Percentiles rank a stretch among this genome's conserved stretches.
phyloP scores from a whole-genome alignment of 2,888 invertebrate genomes.

The Pasiphila rectangulata region DNA sequence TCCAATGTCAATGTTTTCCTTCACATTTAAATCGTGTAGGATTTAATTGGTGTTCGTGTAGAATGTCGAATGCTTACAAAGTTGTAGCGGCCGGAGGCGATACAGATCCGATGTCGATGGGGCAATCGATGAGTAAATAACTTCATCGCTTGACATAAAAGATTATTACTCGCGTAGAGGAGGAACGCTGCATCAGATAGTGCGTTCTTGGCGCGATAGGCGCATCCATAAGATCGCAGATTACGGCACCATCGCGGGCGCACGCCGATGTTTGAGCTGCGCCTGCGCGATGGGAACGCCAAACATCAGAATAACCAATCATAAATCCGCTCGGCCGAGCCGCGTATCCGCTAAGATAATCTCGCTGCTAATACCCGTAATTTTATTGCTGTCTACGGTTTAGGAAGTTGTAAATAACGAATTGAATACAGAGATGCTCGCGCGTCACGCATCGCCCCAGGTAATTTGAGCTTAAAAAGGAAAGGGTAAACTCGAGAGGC shows the following conservation, averaged over 20 bases:
- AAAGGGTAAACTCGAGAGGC: slow-evolving; percentile 15
- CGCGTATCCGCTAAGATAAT: slow-evolving; percentile 55
- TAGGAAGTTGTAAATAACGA: slow-evolving; percentile 48
- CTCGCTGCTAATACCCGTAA: slow-evolving; percentile 43
- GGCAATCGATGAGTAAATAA: slow-evolving; percentile 50
- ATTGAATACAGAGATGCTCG: slow-evolving; percentile 29
- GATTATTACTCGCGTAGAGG: slow-evolving; percentile 48
- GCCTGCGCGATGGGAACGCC: slow-evolving; percentile 51
- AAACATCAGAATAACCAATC: slow-evolving; percentile 55
- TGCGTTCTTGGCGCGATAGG: slow-evolving; percentile 43
- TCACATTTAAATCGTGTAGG: slow-evolving; percentile 21
- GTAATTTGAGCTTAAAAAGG: slow-evolving; percentile 21
- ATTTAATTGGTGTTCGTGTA: slow-evolving; percentile 19
- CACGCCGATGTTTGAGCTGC: slow-evolving; percentile 22
- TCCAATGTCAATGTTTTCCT: slow-evolving; percentile 22
- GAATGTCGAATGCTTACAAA: slow-evolving; percentile 26
- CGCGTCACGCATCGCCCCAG: slow-evolving; percentile 31
- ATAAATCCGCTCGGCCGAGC: slow-evolving; percentile 52
- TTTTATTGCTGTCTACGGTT: slow-evolving; percentile 44
- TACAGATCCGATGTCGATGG: slow-evolving; percentile 36
- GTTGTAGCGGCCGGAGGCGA: slow-evolving; percentile 27
- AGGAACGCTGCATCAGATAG: slow-evolving; percentile 53
- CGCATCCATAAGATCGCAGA: slow-evolving; percentile 46
- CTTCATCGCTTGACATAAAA: slow-evolving; percentile 56
- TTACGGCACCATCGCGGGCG: slow-evolving; percentile 39